phyloP scores from a whole-genome alignment of 2,113 vertebrate genomes.

The Meleagris gallopavo region DNA sequence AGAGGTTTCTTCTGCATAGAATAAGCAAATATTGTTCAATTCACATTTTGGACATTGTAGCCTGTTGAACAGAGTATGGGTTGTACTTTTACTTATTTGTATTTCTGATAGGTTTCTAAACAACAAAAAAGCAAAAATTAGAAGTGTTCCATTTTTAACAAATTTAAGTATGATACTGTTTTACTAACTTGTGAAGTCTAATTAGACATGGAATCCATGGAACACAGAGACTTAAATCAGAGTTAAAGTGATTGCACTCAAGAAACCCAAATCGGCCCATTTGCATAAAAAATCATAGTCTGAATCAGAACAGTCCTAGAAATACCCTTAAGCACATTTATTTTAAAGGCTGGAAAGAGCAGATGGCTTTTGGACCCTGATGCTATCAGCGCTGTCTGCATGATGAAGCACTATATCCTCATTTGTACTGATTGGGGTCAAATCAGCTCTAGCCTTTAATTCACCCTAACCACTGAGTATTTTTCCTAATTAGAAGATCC shows the following conservation, averaged over 20 bases:
- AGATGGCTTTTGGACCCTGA: conserved; percentile 62
- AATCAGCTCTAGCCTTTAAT: conserved; percentile 24
- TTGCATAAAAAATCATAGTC: background rate
- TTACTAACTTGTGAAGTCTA: background rate
- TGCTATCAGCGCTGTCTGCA: background rate
- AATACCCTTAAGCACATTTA: conserved; percentile 8
- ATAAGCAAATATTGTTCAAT: background rate
- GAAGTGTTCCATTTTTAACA: background rate
- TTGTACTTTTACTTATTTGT: background rate
- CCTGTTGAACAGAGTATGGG: background rate
- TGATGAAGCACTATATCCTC: conserved; percentile 40
- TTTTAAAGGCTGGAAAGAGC: conserved; percentile 1
- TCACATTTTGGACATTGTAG: background rate
- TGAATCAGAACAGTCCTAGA: conserved; percentile 10
- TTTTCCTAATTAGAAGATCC: conserved; percentile 48
- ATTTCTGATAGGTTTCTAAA: background rate
- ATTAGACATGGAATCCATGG: background rate
- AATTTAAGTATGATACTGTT: background rate
- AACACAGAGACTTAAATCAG: background rate
- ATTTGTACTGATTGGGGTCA: conserved; percentile 50
- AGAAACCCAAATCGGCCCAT: background rate
- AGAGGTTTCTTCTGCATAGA: background rate
- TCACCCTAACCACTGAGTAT: conserved; percentile 4
- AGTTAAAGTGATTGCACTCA: background rate
- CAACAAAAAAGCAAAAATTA: background rate